These are phyloP conservation scores for Dasysyrphus tricinctus DNA, from an alignment of 2,888 invertebrate species.

Conservation along the genomic window DNA sequence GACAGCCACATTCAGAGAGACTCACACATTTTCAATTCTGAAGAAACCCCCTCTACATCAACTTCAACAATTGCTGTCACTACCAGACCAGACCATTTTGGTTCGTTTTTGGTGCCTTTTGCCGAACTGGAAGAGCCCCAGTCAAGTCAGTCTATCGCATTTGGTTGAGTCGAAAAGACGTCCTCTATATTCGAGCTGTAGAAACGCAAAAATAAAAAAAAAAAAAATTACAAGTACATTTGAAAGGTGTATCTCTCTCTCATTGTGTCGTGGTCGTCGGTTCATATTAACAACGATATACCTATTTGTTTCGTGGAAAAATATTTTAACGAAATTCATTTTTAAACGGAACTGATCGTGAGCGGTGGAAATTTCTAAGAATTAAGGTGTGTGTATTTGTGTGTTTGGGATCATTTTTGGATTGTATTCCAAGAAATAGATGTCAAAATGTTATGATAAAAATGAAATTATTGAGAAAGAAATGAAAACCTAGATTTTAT, in stretches of 20 bases:
- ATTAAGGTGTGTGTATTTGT: conserved; percentile 56
- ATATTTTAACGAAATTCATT: conserved; percentile 56
- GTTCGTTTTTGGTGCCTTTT: conserved; percentile 2
- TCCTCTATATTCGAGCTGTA: background rate
- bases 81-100: background rate
- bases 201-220: background rate
- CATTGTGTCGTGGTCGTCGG: conserved; percentile 5
- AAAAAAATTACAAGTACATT: background rate
- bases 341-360: conserved; percentile 65
- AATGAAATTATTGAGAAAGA: conserved; percentile 26
- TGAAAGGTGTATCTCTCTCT: conserved; percentile 22
- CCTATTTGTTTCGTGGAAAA: conserved; percentile 42
- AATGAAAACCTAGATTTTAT: conserved; percentile 27
- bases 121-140: conserved; percentile 11
- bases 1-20: background rate
- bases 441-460: conserved; percentile 41
- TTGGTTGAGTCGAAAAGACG: conserved; percentile 36
- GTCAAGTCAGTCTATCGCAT: conserved; percentile 30
- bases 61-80: background rate
- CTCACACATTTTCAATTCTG: background rate
- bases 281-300: conserved; percentile 27
- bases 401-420: conserved; percentile 43
- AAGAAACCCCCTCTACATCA: background rate
- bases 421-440: conserved; percentile 34
- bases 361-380: conserved; percentile 66